These are phyloP conservation scores for Bettongia penicillata DNA, from an alignment of 2,113 vertebrate species.

Conservation along the genomic window DNA sequence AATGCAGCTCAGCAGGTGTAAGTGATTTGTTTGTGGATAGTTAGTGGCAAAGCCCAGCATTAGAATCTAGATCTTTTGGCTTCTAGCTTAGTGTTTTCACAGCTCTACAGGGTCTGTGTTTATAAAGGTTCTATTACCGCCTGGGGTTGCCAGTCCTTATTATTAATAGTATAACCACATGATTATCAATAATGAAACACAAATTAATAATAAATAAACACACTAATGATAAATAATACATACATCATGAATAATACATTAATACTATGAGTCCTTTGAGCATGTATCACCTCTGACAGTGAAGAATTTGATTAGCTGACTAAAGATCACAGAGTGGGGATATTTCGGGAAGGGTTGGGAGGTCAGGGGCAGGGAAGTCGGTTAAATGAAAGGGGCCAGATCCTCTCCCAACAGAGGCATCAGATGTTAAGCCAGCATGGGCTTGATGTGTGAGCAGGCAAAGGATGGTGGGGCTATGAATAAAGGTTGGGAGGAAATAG, in stretches of 20 bases:
- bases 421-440: neutral
- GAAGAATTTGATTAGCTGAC: constrained; percentile 46
- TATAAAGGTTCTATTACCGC: neutral
- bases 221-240: constrained; percentile 77
- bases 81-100: neutral
- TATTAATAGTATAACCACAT: constrained; percentile 67
- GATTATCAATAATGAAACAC: constrained; percentile 77
- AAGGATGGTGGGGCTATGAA: neutral
- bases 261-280: constrained; percentile 47
- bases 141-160: constrained; percentile 25
- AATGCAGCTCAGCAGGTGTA: neutral
- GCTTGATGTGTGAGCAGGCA: neutral
- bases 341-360: constrained; percentile 13
- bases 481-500: neutral
- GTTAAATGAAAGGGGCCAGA: neutral
- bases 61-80: neutral
- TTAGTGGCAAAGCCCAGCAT: neutral
- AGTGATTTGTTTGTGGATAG: neutral
- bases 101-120: neutral
- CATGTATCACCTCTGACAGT: constrained; percentile 62
- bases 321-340: constrained; percentile 48
- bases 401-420: neutral
- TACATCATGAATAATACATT: constrained; percentile 73
- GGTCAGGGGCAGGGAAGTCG: neutral
- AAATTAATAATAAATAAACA: constrained; percentile 81